Base-by-base conservation (phyloP, 1,140 invertebrate species). In the Rhagoletis zephyria region DNA sequence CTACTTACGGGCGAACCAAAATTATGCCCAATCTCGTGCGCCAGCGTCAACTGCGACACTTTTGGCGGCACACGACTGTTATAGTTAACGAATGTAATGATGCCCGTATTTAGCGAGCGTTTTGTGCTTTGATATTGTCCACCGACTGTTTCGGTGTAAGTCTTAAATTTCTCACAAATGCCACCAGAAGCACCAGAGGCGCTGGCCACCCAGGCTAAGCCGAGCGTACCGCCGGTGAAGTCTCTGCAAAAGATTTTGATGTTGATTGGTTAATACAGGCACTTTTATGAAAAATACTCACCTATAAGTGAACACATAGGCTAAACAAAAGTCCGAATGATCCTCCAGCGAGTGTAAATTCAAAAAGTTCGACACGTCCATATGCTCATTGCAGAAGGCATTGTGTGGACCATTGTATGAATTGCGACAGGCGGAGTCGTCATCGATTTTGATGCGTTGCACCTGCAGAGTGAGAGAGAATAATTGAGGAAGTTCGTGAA, bases 11-110 rank as follows among this genome's bases (percentile, higher is more conserved):
- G 97, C 88, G 98, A 99, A 86, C 99, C 99, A 94, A 99, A 99
- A 94, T 99, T 99, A 92, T 99, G 99, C 4, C 99, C 99, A 91
- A 99, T 99, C 94, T 99, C 99, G 93, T 99, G 99, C 9, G 99
- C 99, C 87, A 99, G 94, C 9, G 99, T 99, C 14, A 99, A 94
- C 92, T 99, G 98, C 6, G 98, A 99, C 19, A 99, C 99, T 94
- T 98, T 98, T 0, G 97, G 97, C 87, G 97, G 98, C 30, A 99
- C 98, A 77, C 98, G 94, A 92, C 97, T 98, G 90, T 99, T 99
- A 94, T 99, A 99, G 94, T 99, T 99, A 14, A 99, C 97, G 93
- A 99, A 98, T 2, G 99, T 99, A 64, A 99, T 99, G 89, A 99
- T 99, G 64, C 99, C 99, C 0, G 99, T 99, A 94, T 99, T 99